Percentiles rank a stretch among this genome's conserved stretches.
Conservation (phyloP, 1,140 invertebrate species). For the Chionoecetes opilio region DNA sequence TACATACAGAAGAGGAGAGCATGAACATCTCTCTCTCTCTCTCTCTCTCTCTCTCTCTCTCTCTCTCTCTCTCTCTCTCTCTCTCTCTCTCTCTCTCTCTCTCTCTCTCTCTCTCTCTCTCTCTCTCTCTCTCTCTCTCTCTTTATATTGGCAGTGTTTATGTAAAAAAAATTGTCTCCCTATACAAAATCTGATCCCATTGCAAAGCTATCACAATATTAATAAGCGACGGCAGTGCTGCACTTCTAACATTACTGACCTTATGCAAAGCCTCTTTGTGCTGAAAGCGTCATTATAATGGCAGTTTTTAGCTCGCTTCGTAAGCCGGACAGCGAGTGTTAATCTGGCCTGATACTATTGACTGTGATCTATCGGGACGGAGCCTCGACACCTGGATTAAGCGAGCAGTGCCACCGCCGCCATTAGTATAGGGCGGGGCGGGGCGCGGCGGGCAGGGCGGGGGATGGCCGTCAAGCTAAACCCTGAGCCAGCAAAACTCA, state of each 20-base stretch:
- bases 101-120: too few species aligned
- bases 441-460: background rate
- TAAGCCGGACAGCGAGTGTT: conserved; percentile 25
- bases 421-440: background rate
- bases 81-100: too few species aligned
- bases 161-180: background rate
- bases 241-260: conserved; percentile 9
- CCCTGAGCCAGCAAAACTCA: conserved; percentile 1
- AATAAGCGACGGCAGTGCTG: background rate
- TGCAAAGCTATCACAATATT: conserved; percentile 1
- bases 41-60: too few species aligned
- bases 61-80: too few species aligned
- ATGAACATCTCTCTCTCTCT: too few species aligned
- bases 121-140: background rate
- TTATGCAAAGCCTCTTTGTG: conserved; percentile 52
- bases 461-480: background rate
- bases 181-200: conserved; percentile 8
- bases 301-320: background rate
- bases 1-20: too few species aligned
- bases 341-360: conserved; percentile 20
- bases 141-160: conserved; percentile 20
- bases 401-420: background rate
- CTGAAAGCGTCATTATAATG: conserved; percentile 36
- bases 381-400: conserved; percentile 18
- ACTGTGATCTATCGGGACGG: conserved; percentile 16